These are phyloP conservation scores for Poeciliopsis retropinna DNA, from an alignment of 2,113 vertebrate genomes.

Conservation along the genomic window DNA sequence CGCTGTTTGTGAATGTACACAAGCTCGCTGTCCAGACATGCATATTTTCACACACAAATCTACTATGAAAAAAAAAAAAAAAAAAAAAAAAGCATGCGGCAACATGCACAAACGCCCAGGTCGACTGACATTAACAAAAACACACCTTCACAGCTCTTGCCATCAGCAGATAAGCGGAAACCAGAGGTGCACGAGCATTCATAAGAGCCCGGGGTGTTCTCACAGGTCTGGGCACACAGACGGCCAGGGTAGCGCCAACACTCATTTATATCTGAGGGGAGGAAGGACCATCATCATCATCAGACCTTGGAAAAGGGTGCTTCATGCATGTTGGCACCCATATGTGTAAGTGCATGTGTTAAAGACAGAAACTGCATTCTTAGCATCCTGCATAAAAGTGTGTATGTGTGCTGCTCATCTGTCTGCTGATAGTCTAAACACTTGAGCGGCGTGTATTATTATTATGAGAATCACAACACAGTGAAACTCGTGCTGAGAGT, in stretches of 20 bases:
- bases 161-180: conserved; percentile 86
- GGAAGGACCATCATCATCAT: conserved; percentile 37
- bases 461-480: conserved; percentile 71
- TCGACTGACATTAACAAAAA: conserved; percentile 45
- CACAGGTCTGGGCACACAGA: conserved; percentile 94
- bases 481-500: conserved; percentile 55
- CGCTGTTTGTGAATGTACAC: conserved; percentile 10
- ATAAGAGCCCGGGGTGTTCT: conserved; percentile 94
- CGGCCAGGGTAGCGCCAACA: conserved; percentile 92
- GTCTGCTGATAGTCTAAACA: conserved; percentile 70
- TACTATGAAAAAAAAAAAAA: conserved; percentile 25
- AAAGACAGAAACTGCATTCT: conserved; percentile 17
- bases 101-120: conserved; percentile 43
- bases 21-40: not conserved
- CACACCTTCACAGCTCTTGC: conserved; percentile 94
- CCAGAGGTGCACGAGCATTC: conserved; percentile 89
- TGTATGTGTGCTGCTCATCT: conserved; percentile 43
- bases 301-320: conserved; percentile 8
- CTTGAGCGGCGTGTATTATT: conserved; percentile 57
- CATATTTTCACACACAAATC: conserved; percentile 47
- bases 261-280: conserved; percentile 89
- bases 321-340: conserved; percentile 10
- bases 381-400: not conserved
- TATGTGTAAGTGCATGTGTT: conserved; percentile 24
- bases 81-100: conserved; percentile 37